These are phyloP conservation scores for Drosophila anomalipes DNA, from an alignment of 2,888 invertebrate genomes.

Conservation along the genomic window DNA sequence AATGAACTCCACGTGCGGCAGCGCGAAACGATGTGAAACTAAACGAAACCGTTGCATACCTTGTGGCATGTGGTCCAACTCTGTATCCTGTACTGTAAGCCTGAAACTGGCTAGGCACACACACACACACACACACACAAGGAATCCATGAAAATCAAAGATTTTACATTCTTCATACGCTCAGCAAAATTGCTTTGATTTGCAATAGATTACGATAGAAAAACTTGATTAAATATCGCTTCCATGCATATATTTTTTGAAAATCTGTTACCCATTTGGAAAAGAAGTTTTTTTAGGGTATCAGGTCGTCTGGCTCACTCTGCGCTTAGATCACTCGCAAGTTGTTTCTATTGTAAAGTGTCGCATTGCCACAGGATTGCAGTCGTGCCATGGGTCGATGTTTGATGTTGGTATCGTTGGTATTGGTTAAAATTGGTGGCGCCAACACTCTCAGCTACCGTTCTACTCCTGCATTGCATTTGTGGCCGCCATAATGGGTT, in stretches of 20 bases:
- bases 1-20: conserved; percentile 69
- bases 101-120: not conserved
- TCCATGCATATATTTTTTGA: too few relatives aligned
- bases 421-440: conserved; percentile 7
- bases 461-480: conserved; percentile 65
- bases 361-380: conserved; percentile 61
- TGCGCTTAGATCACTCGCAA: not conserved
- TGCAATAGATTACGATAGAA: not conserved
- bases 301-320: not conserved
- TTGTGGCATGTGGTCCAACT: conserved; percentile 32
- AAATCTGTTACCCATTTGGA: not conserved
- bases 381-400: conserved; percentile 25
- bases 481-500: conserved; percentile 66
- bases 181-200: not conserved
- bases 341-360: conserved; percentile 39
- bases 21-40: conserved; percentile 49
- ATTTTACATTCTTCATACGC: not conserved
- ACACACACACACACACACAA: too few relatives aligned
- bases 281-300: not conserved
- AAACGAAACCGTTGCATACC: conserved; percentile 52
- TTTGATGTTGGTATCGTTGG: conserved; percentile 22
- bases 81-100: conserved; percentile 6
- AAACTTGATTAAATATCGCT: not conserved
- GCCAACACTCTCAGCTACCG: conserved; percentile 12
- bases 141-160: not conserved